phyloP scores from a whole-genome alignment of 37 sponge, comb jelly and placozoan genomes.

The Hormiphora californensis region DNA sequence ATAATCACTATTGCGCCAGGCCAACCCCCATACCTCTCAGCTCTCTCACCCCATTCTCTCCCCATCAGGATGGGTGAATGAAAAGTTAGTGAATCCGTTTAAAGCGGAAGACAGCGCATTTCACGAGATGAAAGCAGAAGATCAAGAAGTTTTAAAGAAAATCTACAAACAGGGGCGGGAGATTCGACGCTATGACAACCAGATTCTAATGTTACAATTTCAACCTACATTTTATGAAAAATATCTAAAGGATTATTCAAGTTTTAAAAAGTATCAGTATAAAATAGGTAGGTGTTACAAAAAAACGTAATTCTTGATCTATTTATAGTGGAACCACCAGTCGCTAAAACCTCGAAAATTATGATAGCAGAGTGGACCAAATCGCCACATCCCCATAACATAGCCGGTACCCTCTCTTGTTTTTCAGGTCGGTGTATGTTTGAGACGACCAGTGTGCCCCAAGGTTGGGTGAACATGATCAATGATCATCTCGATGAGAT shows the following conservation, averaged over 20 bases:
- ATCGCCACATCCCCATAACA: too few species aligned
- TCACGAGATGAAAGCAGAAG: slow-evolving; percentile 6
- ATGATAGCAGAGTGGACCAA: too few species aligned
- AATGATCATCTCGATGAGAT: slow-evolving; percentile 17
- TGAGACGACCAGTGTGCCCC: slow-evolving; percentile 27
- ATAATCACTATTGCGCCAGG: too few species aligned
- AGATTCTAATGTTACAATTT: slow-evolving; percentile 47
- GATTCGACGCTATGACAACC: neutral
- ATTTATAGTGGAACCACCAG: too few species aligned
- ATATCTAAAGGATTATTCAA: neutral
- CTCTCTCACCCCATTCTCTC: too few species aligned
- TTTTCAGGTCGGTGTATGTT: slow-evolving; percentile 36
- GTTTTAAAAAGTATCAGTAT: slow-evolving; percentile 24
- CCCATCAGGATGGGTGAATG: slow-evolving; percentile 53
- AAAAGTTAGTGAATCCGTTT: slow-evolving; percentile 7
- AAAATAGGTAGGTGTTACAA: neutral
- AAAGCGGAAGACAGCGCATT: slow-evolving; percentile 50
- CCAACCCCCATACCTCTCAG: too few species aligned
- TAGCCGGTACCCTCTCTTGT: too few species aligned
- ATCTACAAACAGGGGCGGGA: slow-evolving; percentile 38
- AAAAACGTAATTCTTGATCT: too few species aligned
- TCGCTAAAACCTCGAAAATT: too few species aligned
- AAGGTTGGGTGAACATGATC: slow-evolving; percentile 44
- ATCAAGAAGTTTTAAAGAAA: slow-evolving; percentile 9
- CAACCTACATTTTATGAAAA: slow-evolving; percentile 27